A percentile compares a stretch with the other conserved stretches of the same genome.
These are phyloP conservation scores for Craniophora ligustri DNA, from an alignment of 2,888 invertebrate genomes.

Conservation along the genomic window DNA sequence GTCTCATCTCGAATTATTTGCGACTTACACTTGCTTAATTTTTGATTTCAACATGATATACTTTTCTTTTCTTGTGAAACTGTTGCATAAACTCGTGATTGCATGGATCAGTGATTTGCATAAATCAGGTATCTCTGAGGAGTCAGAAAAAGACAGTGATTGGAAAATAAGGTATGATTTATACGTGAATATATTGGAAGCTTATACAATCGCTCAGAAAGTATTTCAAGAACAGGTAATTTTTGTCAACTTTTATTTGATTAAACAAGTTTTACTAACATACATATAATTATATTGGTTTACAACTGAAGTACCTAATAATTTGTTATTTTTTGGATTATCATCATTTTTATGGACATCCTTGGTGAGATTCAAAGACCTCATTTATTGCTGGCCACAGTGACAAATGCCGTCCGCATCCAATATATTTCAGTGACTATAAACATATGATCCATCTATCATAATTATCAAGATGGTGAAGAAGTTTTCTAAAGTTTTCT, in stretches of 20 bases:
- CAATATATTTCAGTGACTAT: no score
- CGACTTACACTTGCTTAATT: neutral
- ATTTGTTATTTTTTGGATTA: no score
- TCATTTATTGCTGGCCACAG: no score
- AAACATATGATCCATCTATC: no score
- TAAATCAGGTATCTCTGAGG: neutral
- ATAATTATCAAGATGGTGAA: no score
- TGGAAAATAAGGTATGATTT: slow-evolving; percentile 14
- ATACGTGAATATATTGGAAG: slow-evolving; percentile 8
- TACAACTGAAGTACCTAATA: no score
- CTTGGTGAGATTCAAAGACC: no score
- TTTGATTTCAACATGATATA: slow-evolving; percentile 27
- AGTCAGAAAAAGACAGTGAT: neutral
- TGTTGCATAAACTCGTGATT: slow-evolving; percentile 4
- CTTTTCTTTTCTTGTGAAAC: slow-evolving; percentile 1
- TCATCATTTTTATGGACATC: no score
- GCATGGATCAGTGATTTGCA: slow-evolving; percentile 14
- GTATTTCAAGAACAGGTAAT: neutral
- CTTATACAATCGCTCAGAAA: slow-evolving; percentile 9
- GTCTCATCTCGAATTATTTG: neutral
- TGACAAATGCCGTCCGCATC: no score
- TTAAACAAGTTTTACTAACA: no score
- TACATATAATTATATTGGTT: no score
- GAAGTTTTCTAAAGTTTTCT: no score
- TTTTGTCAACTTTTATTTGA: neutral